Percentiles rank a stretch among this genome's conserved stretches.
These are phyloP conservation scores for Benitochromis conjunctus DNA, from an alignment of 2,113 vertebrate species.

Conservation along the genomic window DNA sequence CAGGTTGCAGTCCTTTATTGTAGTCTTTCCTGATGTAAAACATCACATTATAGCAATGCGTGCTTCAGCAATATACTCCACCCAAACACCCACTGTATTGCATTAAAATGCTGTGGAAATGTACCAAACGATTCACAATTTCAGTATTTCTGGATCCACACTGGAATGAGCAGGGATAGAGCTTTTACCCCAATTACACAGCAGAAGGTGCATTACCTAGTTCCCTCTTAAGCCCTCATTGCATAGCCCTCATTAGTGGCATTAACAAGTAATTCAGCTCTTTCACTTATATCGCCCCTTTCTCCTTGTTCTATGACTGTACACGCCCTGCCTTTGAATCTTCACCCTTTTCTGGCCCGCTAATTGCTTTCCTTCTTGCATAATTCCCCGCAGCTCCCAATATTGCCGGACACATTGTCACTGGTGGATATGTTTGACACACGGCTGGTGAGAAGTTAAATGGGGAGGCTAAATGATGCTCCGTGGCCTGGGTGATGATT, in stretches of 20 bases:
- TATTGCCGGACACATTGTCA: slow-evolving; percentile 58
- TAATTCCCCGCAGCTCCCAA: slow-evolving; percentile 41
- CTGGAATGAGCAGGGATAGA: neutral
- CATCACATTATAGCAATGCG: neutral
- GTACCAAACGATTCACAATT: neutral
- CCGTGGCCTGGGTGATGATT: slow-evolving; percentile 60
- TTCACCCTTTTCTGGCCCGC: slow-evolving; percentile 25
- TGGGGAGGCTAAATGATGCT: slow-evolving; percentile 59
- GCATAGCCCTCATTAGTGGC: slow-evolving; percentile 51
- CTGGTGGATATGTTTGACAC: slow-evolving; percentile 53
- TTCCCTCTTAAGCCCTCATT: slow-evolving; percentile 18
- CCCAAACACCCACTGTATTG: neutral
- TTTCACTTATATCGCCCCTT: slow-evolving; percentile 23
- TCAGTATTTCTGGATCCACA: neutral
- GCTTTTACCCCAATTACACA: slow-evolving; percentile 30
- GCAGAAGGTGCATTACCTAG: slow-evolving; percentile 27
- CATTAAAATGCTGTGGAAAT: neutral
- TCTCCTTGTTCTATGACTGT: slow-evolving; percentile 38
- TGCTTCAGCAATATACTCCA: neutral
- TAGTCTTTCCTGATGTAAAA: neutral
- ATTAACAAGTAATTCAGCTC: slow-evolving; percentile 60
- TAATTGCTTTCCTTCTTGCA: slow-evolving; percentile 66
- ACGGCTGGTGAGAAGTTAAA: slow-evolving; percentile 59
- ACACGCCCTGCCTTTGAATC: slow-evolving; percentile 46
- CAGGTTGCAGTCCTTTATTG: neutral